Evolutionary conservation across 2,113 vertebrate species (phyloP).

Genomic region (Notothenia rossii): DNA sequence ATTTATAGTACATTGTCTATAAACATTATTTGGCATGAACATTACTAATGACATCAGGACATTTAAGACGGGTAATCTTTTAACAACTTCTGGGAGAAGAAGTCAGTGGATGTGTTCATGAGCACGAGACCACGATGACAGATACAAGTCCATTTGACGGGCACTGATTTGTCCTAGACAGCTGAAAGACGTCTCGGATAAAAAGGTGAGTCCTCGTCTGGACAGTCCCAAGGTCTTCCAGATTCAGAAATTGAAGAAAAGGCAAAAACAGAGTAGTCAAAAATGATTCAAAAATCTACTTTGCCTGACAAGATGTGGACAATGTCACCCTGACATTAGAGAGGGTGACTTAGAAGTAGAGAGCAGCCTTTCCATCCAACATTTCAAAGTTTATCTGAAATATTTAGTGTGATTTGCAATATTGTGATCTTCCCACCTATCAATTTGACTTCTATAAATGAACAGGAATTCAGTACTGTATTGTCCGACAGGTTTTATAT

Average conservation of each 20-base stretch:
- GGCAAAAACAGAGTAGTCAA: neutral
- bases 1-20: slow-evolving; percentile 32
- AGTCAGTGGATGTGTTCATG: slow-evolving; percentile 10
- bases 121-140: neutral
- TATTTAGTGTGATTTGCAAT: no score
- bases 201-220: neutral
- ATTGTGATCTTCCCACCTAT: neutral
- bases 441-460: neutral
- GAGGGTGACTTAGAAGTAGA: no score
- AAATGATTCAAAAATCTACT: neutral
- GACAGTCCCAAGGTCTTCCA: neutral
- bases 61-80: neutral
- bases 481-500: neutral
- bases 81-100: neutral
- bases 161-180: neutral
- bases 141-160: neutral
- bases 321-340: no score
- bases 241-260: neutral
- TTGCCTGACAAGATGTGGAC: no score
- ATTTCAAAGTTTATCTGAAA: no score
- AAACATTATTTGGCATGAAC: slow-evolving; percentile 50
- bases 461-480: neutral
- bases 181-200: slow-evolving; percentile 1
- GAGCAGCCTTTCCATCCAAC: no score
- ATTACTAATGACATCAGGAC: slow-evolving; percentile 36